Evolutionary conservation across 2,888 invertebrate species (phyloP), one percentile per base, ranked within the genome.

Genomic region (Rambutsinella grinnellia): DNA sequence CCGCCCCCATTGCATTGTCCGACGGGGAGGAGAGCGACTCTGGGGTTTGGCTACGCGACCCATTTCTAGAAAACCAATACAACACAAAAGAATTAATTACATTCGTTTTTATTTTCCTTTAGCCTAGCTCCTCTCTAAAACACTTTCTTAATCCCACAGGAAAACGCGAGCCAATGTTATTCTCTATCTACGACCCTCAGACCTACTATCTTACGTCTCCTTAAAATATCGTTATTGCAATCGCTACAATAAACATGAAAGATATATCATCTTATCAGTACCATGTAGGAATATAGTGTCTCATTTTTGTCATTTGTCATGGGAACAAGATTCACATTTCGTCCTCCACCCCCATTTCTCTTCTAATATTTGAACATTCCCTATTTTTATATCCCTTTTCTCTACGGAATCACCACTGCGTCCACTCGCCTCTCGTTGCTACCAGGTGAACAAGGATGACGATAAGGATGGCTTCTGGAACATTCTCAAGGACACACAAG

Each of bases 11-110:
- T 23, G 58, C 68, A 13, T 80, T 66, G 26, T 80, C 80, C 27
- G 81, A 81, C 19, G 84, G 84, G 17, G 90, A 90, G 74, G 90
- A 90, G 44, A 90, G 85, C 24, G 89, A 89, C 85, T 91, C 90
- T 51, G 90, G 85, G 8, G 86, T 86, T 87, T 84, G 90, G 82
- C 90, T 90, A 78, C 90, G 88, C 66, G 90, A 91, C 17, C 91
- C 89, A 58, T 84, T 92, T 91, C 81, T 86, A 91, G 87, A 47
- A 28, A 74, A 46, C 27, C n/a, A 24, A 46, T 46, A 46, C n/a
- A 46, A 28, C 17, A 26, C 10, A 58, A 15, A 36, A 58, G n/a
- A 26, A 28, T n/a, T n/a, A n/a, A n/a, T n/a, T n/a, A n/a, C n/a
- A n/a, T n/a, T n/a, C n/a, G n/a, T n/a, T n/a, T n/a, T n/a, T n/a